Evolutionary conservation across 2,113 vertebrate species (phyloP).

Genomic region (Chunga burmeisteri): DNA sequence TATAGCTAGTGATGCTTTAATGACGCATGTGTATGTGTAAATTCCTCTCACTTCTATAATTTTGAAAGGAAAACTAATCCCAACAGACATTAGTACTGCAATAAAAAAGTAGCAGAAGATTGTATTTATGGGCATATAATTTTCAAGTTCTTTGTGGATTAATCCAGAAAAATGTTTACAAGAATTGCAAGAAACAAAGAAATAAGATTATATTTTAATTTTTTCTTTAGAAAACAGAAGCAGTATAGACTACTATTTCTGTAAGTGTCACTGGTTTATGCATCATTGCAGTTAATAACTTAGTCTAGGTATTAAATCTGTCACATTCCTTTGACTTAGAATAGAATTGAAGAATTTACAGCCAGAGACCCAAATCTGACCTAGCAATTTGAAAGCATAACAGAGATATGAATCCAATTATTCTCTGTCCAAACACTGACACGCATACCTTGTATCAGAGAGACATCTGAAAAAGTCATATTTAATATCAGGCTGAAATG

Average conservation of each 20-base stretch:
- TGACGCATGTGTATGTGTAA: neutral
- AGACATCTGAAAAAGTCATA: slow-evolving; percentile 59
- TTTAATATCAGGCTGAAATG: slow-evolving; percentile 67
- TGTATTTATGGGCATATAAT: neutral
- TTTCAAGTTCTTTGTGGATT: neutral
- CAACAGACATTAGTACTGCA: slow-evolving; percentile 11
- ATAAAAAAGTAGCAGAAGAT: slow-evolving; percentile 1
- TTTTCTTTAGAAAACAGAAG: slow-evolving; percentile 57
- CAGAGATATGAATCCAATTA: slow-evolving; percentile 79
- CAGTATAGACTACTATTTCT: slow-evolving; percentile 2
- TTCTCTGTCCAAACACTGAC: slow-evolving; percentile 70
- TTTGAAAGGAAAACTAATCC: slow-evolving; percentile 12
- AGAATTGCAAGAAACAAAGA: slow-evolving; percentile 10
- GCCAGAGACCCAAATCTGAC: slow-evolving; percentile 75
- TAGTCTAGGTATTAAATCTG: slow-evolving; percentile 79
- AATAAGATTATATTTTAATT: slow-evolving; percentile 32
- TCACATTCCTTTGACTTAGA: slow-evolving; percentile 81
- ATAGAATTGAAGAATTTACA: slow-evolving; percentile 77
- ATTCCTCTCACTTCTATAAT: neutral
- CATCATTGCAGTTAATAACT: slow-evolving; percentile 80
- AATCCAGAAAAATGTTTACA: slow-evolving; percentile 54
- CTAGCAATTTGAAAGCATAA: slow-evolving; percentile 77
- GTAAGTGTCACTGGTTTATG: slow-evolving; percentile 69
- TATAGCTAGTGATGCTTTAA: neutral
- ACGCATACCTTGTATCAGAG: slow-evolving; percentile 43